These are phyloP conservation scores for Podocnemis expansa DNA, from an alignment of 2,113 vertebrate genomes.

Conservation along the genomic window DNA sequence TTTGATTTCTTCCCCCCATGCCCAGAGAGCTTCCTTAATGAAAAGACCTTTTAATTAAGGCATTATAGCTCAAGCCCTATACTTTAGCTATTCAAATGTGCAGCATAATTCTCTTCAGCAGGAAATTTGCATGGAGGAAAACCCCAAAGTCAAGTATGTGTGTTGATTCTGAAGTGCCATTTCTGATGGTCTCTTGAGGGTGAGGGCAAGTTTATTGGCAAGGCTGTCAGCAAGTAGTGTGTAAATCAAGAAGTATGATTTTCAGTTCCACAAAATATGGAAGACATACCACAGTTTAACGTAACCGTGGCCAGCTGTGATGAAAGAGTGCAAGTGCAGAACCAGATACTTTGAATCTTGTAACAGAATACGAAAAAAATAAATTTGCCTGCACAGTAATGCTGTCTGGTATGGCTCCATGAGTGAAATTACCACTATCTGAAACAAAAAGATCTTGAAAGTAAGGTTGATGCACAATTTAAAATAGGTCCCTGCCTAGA, in stretches of 20 bases:
- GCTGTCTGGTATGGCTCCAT: background rate
- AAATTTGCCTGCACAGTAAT: fast-evolving
- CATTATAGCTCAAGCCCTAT: background rate
- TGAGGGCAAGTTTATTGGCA: background rate
- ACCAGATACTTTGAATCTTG: background rate
- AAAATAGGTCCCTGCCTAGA: background rate
- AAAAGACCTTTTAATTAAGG: background rate
- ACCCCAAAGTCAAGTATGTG: background rate
- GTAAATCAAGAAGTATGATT: background rate
- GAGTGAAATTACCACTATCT: background rate
- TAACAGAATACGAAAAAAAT: background rate
- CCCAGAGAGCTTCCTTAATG: background rate
- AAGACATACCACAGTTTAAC: background rate
- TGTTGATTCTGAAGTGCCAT: constrained; percentile 13
- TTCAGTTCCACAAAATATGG: constrained; percentile 47
- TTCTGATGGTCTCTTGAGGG: background rate
- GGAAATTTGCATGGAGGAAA: constrained; percentile 47
- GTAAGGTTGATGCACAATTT: fast-evolving
- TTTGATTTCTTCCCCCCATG: background rate
- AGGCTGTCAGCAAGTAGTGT: background rate
- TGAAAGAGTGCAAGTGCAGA: background rate
- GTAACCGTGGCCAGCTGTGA: background rate
- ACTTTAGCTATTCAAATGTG: background rate
- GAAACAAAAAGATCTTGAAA: background rate
- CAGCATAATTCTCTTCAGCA: background rate